Evolutionary conservation across 37 sponge, comb jelly and placozoan species (phyloP).

Genomic region (Petrosia ficiformis): DNA sequence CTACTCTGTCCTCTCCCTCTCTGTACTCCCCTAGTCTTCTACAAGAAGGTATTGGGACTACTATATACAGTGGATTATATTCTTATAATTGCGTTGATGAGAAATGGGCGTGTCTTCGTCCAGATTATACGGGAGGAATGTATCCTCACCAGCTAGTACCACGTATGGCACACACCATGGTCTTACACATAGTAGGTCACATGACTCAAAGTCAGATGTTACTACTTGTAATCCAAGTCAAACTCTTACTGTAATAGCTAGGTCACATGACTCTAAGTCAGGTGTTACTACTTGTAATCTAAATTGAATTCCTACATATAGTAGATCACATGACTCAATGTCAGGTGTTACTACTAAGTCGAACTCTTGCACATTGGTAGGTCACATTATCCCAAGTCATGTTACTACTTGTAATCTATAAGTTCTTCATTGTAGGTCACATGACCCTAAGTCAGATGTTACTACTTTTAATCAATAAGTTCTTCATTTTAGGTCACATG

Average conservation of each 20-base stretch:
- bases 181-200: constrained; percentile 51
- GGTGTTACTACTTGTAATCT: too few species aligned
- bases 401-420: neutral
- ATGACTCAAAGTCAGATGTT: too few species aligned
- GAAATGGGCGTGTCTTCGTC: constrained; percentile 40
- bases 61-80: constrained; percentile 50
- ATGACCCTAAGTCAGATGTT: too few species aligned
- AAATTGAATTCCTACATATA: too few species aligned
- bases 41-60: neutral
- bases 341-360: too few species aligned
- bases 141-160: constrained; percentile 26
- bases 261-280: too few species aligned
- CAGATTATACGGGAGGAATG: constrained; percentile 8
- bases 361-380: too few species aligned
- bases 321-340: too few species aligned
- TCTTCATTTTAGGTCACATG: neutral
- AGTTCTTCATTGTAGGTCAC: neutral
- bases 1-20: too few species aligned
- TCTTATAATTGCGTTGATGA: constrained; percentile 14
- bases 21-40: neutral
- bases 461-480: neutral
- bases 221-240: too few species aligned
- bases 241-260: too few species aligned
- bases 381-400: too few species aligned
- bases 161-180: constrained; percentile 61